Conservation (phyloP, 2,113 vertebrate genomes). For the Coptodon bakossiorum region DNA sequence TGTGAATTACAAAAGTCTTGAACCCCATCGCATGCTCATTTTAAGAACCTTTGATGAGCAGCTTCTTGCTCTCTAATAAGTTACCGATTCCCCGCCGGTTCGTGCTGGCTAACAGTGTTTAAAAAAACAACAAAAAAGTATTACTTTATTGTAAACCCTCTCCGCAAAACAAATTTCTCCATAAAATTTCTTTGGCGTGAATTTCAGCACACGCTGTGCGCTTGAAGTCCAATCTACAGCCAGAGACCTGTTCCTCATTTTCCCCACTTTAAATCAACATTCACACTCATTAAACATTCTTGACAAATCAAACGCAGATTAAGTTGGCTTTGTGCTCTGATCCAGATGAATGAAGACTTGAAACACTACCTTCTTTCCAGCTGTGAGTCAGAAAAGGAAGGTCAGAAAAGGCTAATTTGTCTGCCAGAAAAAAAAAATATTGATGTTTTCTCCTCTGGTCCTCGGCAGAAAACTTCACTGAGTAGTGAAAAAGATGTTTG, state of each 20-base stretch:
- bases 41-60: background rate
- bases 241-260: conserved; percentile 10
- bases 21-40: background rate
- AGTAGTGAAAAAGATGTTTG: background rate
- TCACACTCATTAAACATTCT: background rate
- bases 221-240: background rate
- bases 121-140: background rate
- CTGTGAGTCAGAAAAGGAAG: background rate
- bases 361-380: background rate
- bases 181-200: background rate
- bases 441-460: background rate
- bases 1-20: background rate
- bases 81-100: background rate
- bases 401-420: background rate
- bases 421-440: background rate
- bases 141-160: background rate
- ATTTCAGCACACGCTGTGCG: background rate
- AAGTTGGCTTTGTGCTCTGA: background rate
- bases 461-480: background rate
- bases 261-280: background rate
- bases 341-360: background rate
- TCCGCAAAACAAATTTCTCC: background rate
- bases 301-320: background rate
- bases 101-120: background rate
- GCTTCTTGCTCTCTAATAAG: background rate